A percentile compares a stretch with the other conserved stretches of the same genome.
Conservation (phyloP, 2,888 invertebrate species). For the Horisme vitalbata region DNA sequence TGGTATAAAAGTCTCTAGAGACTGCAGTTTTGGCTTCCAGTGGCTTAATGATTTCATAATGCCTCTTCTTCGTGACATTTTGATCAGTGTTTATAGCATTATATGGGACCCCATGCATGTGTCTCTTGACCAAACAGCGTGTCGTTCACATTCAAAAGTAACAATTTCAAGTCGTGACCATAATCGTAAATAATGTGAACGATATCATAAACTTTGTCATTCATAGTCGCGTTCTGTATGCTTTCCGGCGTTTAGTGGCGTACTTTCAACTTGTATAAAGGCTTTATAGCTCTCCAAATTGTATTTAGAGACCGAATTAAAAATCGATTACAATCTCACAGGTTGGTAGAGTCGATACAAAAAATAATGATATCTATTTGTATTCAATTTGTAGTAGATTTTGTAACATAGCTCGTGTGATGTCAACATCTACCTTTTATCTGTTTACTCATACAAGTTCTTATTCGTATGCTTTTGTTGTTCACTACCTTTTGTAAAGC, state of each 20-base stretch:
- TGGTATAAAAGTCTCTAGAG: no score
- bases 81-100: no score
- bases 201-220: constrained; percentile 34
- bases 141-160: constrained; percentile 16
- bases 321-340: constrained; percentile 29
- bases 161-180: constrained; percentile 21
- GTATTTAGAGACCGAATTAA: constrained; percentile 33
- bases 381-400: background rate
- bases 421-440: no score
- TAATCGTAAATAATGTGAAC: constrained; percentile 31
- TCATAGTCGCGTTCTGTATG: constrained; percentile 27
- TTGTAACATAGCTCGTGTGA: no score
- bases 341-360: constrained; percentile 1
- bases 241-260: constrained; percentile 26
- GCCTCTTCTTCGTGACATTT: no score
- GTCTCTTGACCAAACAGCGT: no score
- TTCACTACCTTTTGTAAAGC: no score
- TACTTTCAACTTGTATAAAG: constrained; percentile 23
- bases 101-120: no score
- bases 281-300: constrained; percentile 23
- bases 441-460: no score
- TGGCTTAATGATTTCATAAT: no score
- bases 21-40: no score
- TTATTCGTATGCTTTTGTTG: no score
- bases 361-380: background rate